Evolutionary conservation across 2,797 vertebrate genomes (phyloP), one percentile per base, ranked within the genome.

Genomic region (Danio jaintianensis): DNA sequence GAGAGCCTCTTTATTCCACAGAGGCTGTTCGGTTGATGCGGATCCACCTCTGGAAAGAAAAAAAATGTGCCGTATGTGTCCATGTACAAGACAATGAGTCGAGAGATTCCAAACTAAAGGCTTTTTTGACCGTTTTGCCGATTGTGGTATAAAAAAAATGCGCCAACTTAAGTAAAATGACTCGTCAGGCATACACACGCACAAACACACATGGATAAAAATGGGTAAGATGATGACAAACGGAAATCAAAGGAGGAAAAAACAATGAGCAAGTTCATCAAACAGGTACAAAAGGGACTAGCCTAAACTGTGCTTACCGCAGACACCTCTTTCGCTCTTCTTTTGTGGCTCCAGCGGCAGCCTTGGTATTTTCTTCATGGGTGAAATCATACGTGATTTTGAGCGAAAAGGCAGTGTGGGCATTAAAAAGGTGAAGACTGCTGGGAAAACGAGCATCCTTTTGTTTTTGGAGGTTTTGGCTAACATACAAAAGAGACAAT

Each of bases 231-330:
- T 84, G 88, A 47, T 89, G 88, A 85, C 83, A 90, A 91, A 90
- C 85, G 87, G 89, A 88, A 87, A 18, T 48, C 59, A 81, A 61
- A 61, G 55, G 50, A 53, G 29, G 87, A 87, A 83, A 47, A 85
- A 88, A 87, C 56, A 79, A 73, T 76, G 70, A 79, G 67, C 76
- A 72, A 72, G 73, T 67, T 75, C 40, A 79, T 84, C 69, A 73
- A 64, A 85, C 83, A 85, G 78, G 80, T 80, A 85, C 68, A 86
- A 77, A 82, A 84, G 78, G 77, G 84, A 93, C 91, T 90, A 90
- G 91, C 93, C 93, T 93, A 92, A 90, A 92, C 92, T 92, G 92
- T 93, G 92, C 93, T 94, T 94, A 94, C 93, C 93, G 91, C 91
- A 89, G 93, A 93, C 91, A 92, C 90, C 91, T 89, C 92, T 92